A percentile compares a stretch with the other conserved stretches of the same genome.
These are phyloP conservation scores for Bombus soroeensis DNA, from an alignment of 1,140 invertebrate genomes.

Conservation along the genomic window DNA sequence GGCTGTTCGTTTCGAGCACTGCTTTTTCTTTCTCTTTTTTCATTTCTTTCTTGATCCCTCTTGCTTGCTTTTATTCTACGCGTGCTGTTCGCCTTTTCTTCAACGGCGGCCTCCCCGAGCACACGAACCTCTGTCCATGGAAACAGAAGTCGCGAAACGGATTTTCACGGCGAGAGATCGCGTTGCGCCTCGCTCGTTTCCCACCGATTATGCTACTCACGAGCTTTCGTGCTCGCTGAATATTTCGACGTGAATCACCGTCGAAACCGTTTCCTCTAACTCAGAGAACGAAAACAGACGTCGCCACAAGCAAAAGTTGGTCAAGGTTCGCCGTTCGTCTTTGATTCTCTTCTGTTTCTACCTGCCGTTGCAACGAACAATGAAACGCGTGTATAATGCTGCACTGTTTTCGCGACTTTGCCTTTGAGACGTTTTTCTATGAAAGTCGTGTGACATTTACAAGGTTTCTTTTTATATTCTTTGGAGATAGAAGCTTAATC, in stretches of 20 bases:
- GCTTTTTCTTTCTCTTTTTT: not conserved
- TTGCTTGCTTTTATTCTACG: not conserved
- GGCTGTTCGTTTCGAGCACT: conserved; percentile 27
- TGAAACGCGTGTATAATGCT: no score
- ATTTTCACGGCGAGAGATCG: conserved; percentile 13
- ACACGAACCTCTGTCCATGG: conserved; percentile 1
- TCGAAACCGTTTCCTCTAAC: not conserved
- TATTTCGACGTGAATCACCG: conserved; percentile 4
- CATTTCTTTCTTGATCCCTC: not conserved
- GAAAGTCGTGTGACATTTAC: not conserved
- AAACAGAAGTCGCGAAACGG: conserved; percentile 31
- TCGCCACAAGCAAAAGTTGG: not conserved
- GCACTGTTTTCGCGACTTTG: not conserved
- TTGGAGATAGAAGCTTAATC: not conserved
- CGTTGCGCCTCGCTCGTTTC: not conserved
- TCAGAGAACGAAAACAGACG: not conserved
- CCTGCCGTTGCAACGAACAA: not conserved
- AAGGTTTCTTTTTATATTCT: not conserved
- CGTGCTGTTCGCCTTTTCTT: not conserved
- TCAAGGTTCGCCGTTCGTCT: conserved; percentile 18
- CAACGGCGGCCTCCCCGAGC: not conserved
- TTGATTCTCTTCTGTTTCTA: not conserved
- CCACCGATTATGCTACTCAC: conserved; percentile 18
- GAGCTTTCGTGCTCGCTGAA: conserved; percentile 14
- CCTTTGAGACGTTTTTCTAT: no score